Base-by-base conservation (phyloP, 2,113 vertebrate genomes). In the Narcine bancroftii region DNA sequence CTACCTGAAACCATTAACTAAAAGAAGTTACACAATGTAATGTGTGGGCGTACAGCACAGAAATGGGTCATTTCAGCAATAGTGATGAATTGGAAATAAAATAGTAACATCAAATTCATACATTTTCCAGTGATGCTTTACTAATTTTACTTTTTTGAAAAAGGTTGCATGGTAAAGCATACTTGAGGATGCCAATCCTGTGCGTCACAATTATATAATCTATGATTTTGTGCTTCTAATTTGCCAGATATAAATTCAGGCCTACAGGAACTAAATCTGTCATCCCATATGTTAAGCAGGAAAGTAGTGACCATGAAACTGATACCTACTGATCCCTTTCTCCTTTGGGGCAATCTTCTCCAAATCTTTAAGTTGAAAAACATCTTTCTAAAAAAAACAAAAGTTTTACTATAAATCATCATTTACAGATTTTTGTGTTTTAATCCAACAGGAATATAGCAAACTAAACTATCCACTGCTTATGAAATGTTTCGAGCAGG, bases 341-440 rank as follows among this genome's bases (percentile, higher is more conserved):
- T 97, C 95, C 96, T 99, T 99, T 0, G 99, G 98, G 92, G 98
- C 99, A 92, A 99, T 99, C 96, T 99, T 99, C 95, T 99, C 99
- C 75, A 99, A 95, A 94, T 99, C 99, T 95, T 99, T 99, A 92
- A 99, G 95, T 93, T 99, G 99, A 95, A 98, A 99, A 92, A 99
- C 98, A 95, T 99, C 98, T 97, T 99, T 99, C 99, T 99, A 95
- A 93, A 92, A 63, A 94, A 94, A 95, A 2, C 47, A 69, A 5
- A 63, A 56, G 36, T 92, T 92, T 79, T 79, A 77, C 24, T 71
- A 19, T 75, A 6, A 76, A 60, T 60, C 50, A 60, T 42, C 72
- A 42, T 76, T 33, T 42, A 60, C 15, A 7, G 17, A 63, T 71
- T 75, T 39, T 42, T 26, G 4, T 26, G 24, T 47, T 69, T 69